These are phyloP conservation scores for Blastomussa wellsi DNA, from an alignment of 92 coral and sea anemone species.

Conservation along the genomic window DNA sequence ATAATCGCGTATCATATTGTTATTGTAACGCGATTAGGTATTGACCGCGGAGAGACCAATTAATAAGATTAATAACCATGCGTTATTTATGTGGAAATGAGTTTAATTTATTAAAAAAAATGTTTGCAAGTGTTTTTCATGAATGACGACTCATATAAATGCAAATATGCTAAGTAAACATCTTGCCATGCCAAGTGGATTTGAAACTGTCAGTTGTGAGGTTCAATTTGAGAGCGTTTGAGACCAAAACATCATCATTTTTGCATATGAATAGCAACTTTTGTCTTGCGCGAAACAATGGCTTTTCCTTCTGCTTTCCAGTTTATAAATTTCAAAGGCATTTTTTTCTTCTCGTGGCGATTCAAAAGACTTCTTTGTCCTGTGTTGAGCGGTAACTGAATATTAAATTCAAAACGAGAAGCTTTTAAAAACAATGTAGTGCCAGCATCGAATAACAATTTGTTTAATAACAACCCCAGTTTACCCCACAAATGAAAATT, in stretches of 20 bases:
- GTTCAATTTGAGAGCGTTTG: not conserved
- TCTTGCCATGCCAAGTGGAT: not conserved
- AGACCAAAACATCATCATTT: not conserved
- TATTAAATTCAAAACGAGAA: not conserved
- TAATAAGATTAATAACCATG: no score
- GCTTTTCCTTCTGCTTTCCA: not conserved
- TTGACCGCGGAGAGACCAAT: no score
- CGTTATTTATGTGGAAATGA: no score
- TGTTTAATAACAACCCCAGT: not conserved
- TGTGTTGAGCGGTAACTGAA: not conserved
- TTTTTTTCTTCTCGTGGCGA: not conserved
- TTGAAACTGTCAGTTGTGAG: not conserved
- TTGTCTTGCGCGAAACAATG: conserved; percentile 6
- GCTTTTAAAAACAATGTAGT: not conserved
- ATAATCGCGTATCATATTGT: no score
- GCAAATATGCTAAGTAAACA: not conserved
- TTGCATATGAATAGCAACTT: conserved; percentile 34
- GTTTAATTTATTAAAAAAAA: not conserved
- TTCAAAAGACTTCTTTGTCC: not conserved
- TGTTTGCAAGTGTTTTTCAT: not conserved
- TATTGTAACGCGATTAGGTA: no score
- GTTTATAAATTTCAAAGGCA: conserved; percentile 15
- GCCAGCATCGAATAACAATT: not conserved
- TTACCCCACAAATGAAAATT: conserved; percentile 1
- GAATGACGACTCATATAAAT: not conserved